These are phyloP conservation scores for Tapera naevia DNA, from an alignment of 2,797 vertebrate genomes.

Conservation along the genomic window DNA sequence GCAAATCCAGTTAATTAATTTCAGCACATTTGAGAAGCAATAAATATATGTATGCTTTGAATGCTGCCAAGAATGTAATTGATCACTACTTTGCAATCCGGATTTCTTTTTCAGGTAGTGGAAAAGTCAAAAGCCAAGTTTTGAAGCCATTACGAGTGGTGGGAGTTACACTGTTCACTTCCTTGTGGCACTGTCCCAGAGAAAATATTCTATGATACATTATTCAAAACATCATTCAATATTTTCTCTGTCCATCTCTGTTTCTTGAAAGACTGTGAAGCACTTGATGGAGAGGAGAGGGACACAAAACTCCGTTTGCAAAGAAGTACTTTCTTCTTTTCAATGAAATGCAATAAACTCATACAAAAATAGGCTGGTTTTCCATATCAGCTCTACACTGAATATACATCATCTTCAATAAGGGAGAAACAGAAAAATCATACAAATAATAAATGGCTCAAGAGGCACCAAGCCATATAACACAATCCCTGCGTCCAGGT, in stretches of 20 bases:
- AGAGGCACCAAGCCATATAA: background rate
- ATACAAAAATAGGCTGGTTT: background rate
- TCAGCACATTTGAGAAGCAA: constrained; percentile 40
- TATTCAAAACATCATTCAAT: background rate
- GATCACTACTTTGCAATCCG: constrained; percentile 29
- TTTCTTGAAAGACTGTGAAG: background rate
- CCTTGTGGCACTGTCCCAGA: background rate
- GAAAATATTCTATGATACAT: background rate
- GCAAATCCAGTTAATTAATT: constrained; percentile 40
- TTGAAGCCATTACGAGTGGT: background rate
- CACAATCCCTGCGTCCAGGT: background rate
- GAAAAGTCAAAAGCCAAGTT: constrained; percentile 40
- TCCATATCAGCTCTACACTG: background rate
- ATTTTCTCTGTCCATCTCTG: background rate
- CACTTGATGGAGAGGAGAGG: background rate
- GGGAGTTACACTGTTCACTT: background rate
- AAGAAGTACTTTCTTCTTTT: background rate
- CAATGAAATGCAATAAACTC: background rate
- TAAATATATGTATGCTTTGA: constrained; percentile 56
- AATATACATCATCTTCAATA: background rate
- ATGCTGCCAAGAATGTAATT: constrained; percentile 50
- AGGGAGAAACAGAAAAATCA: background rate
- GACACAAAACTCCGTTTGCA: background rate
- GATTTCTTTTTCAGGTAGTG: constrained; percentile 18
- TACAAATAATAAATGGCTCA: background rate